Percentiles rank a stretch among this genome's conserved stretches.
phyloP scores from a whole-genome alignment of 1,140 invertebrate genomes.

The Acyrthosiphon pisum region DNA sequence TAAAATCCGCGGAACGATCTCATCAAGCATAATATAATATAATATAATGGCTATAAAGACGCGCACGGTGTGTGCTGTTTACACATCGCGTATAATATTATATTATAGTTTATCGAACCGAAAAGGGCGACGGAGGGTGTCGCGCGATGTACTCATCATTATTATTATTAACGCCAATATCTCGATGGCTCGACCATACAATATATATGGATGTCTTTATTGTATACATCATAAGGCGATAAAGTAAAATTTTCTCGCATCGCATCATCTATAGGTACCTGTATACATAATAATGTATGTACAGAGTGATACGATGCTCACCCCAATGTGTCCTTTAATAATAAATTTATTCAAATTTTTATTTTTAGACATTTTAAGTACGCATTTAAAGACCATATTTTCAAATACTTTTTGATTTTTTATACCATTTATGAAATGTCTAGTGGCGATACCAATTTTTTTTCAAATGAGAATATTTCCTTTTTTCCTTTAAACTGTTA shows the following conservation, averaged over 20 bases:
- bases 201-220: not conserved
- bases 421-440: too few species aligned
- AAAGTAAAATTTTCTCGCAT: not conserved
- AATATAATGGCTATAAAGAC: not conserved
- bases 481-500: too few species aligned
- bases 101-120: not conserved
- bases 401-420: too few species aligned
- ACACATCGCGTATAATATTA: not conserved
- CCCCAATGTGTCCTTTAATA: too few species aligned
- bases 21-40: constrained; percentile 9
- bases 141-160: not conserved
- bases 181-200: not conserved
- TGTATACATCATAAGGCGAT: not conserved
- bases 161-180: constrained; percentile 24
- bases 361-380: too few species aligned
- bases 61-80: not conserved
- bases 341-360: too few species aligned
- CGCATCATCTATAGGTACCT: not conserved
- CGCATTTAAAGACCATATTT: too few species aligned
- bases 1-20: constrained; percentile 50
- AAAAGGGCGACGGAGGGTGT: not conserved
- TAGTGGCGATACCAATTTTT: too few species aligned
- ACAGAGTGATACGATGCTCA: not conserved
- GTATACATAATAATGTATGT: not conserved
- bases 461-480: too few species aligned